These are phyloP conservation scores for Haemorhous mexicanus DNA, from an alignment of 2,113 vertebrate species.

Conservation along the genomic window DNA sequence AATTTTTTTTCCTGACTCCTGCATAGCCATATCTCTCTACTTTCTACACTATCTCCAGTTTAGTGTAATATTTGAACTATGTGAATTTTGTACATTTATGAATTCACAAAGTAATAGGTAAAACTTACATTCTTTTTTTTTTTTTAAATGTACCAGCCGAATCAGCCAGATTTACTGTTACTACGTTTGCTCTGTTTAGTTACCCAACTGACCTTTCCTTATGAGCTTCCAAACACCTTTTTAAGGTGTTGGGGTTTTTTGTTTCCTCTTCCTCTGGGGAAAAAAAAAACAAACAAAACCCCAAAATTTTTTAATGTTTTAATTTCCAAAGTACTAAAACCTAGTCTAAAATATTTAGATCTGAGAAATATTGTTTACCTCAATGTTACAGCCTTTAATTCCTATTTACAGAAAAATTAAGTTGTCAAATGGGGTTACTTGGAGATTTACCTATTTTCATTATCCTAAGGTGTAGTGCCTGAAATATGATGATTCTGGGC, in stretches of 20 bases:
- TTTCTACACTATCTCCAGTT: not conserved
- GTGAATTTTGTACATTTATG: not conserved
- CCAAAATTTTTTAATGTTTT: not conserved
- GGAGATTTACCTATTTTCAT: not conserved
- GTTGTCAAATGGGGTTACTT: not conserved
- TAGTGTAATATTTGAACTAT: not conserved
- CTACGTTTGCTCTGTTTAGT: not conserved
- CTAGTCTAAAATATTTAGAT: not conserved
- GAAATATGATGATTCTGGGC: not conserved
- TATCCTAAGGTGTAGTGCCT: not conserved
- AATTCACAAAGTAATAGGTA: not conserved
- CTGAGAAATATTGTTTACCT: not conserved
- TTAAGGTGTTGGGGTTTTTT: not conserved
- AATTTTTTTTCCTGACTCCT: not conserved
- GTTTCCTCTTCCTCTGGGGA: not conserved
- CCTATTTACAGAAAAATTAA: not conserved
- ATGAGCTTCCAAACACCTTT: not conserved
- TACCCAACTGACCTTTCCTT: not conserved
- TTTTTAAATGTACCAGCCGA: not conserved
- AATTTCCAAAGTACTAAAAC: not conserved
- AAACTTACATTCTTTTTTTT: not conserved
- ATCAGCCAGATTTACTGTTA: not conserved
- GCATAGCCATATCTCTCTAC: not conserved
- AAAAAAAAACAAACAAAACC: not conserved
- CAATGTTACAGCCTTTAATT: not conserved